Base-by-base conservation (phyloP, 2,888 invertebrate species). In the Saturnia pavonia region DNA sequence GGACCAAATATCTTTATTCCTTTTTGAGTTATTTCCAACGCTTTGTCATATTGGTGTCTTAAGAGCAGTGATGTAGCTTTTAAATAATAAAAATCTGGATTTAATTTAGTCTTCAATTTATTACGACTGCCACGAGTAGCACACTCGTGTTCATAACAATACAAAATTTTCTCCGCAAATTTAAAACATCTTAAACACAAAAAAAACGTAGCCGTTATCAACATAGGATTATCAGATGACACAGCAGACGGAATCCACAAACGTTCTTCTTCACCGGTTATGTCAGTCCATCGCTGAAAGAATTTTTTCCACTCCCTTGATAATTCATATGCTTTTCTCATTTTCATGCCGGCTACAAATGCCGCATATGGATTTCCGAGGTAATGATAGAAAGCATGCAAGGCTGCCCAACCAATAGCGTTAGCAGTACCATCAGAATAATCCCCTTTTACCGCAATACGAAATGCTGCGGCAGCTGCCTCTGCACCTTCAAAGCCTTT, bases 141-240 rank as follows among this genome's bases (percentile, higher is more conserved):
- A 72, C 94, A 93, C 1, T 85, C 86, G 1, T 77, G 74, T 72
- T 90, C 88, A 22, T 82, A 82, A 75, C 93, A 94, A 45, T 81
- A 75, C 57, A 92, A 75, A 63, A 93, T 76, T 65, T 74, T 80
- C 70, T 91, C 91, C 51, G 84, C 78, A 73, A 94, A 89, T 70
- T 82, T 84, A 74, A 82, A 93, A 73, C 92, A 91, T 66, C 91
- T 83, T 51, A 94, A 82, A 74, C 92, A 92, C 45, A 94, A 82
- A 75, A 94, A 93, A 74, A 94, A 92, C 7, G 93, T 90, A 67
- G 93, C 87, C n/a, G 92, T 85, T 45, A 91, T 82, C 57, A 93
- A 71, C 12, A 94, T 76, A 22, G 94, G 92, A 74, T 91, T 88
- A 25, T 79, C 72, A 27, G 77, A 72, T 70, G 78, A 72, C 48